Evolutionary conservation across 2,888 invertebrate species (phyloP), one percentile per base, ranked within the genome.

Genomic region (Meteorus cinctellus): DNA sequence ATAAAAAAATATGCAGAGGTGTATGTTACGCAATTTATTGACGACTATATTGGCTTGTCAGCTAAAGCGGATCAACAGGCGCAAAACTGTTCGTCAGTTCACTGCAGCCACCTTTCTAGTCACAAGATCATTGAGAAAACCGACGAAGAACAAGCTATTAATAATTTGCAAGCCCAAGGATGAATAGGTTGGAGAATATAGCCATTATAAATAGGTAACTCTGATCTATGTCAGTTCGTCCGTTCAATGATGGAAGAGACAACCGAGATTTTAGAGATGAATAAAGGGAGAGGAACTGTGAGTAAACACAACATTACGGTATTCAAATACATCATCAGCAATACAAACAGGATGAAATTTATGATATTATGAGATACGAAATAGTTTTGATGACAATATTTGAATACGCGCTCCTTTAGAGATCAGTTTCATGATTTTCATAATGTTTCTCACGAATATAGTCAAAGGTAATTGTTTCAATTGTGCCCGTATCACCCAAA

Each of bases 131-230:
- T 72, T 41, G 62, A 62, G 31, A 31, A 41, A n/a, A 60, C 45
- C 29, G 16, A 60, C 36, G 60, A 14, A 62, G 60, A 27, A 48
- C n/a, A 27, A 41, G 59, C 68, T 74, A 74, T 74, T 68, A 68
- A 68, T 74, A 74, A 74, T 74, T 80, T 86, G 82, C 80, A 63
- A 70, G 81, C 86, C 19, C 87, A 89, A 89, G 88, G 87, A 87
- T 87, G 85, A 86, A 86, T 86, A 83, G 85, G 83, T 84, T 85
- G 84, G 29, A 48, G 62, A 68, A 74, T 74, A 68, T 74, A 60
- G 59, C 27, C 8, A 73, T 67, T 73, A 73, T 67, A 73, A 73
- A 73, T 73, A 73, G 67, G 41, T 59, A 36, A 31, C 65, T 41
- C 36, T 34, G 19, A 29, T 29, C 16, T 29, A 31, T 62, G 62